Evolutionary conservation across 2,888 invertebrate species (phyloP).

Genomic region (Dastarcus helophoroides): DNA sequence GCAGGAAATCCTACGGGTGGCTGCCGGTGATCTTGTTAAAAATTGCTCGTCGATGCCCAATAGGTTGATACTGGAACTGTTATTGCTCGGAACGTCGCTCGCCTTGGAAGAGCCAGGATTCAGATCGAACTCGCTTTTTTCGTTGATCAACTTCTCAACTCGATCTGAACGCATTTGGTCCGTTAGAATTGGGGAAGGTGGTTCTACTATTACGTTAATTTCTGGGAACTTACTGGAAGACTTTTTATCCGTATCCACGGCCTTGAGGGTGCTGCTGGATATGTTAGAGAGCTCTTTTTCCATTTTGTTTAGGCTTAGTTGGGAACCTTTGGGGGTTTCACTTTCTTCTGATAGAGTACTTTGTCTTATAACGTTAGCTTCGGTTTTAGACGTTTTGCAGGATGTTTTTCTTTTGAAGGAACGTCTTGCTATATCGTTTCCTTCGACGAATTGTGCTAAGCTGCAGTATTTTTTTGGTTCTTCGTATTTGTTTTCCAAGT

Average conservation of each 20-base stretch:
- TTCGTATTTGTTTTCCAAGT: slow-evolving; percentile 33
- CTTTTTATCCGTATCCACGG: slow-evolving; percentile 17
- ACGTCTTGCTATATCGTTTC: slow-evolving; percentile 68
- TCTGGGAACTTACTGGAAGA: slow-evolving; percentile 40
- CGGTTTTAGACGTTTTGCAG: slow-evolving; percentile 34
- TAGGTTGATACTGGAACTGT: slow-evolving; percentile 47
- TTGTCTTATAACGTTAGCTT: slow-evolving; percentile 31
- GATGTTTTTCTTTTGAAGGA: slow-evolving; percentile 50
- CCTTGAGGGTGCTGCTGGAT: slow-evolving; percentile 24
- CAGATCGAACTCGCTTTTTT: slow-evolving; percentile 27
- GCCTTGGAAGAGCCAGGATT: slow-evolving; percentile 29
- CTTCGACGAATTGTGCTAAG: slow-evolving; percentile 71
- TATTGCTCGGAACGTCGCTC: slow-evolving; percentile 32
- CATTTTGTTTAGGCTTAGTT: slow-evolving; percentile 27
- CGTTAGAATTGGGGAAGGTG: slow-evolving; percentile 59
- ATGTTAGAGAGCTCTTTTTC: slow-evolving; percentile 31
- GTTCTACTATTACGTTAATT: slow-evolving; percentile 63
- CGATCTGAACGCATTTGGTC: slow-evolving; percentile 35
- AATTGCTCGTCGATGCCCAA: slow-evolving; percentile 53
- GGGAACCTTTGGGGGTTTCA: slow-evolving; percentile 26
- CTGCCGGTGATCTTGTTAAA: slow-evolving; percentile 67
- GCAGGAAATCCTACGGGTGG: slow-evolving; percentile 81
- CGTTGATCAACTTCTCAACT: slow-evolving; percentile 28
- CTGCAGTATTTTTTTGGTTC: slow-evolving; percentile 62
- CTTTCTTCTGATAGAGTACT: slow-evolving; percentile 33